Conservation (phyloP, 2,113 vertebrate species). For the Recurvirostra avosetta region DNA sequence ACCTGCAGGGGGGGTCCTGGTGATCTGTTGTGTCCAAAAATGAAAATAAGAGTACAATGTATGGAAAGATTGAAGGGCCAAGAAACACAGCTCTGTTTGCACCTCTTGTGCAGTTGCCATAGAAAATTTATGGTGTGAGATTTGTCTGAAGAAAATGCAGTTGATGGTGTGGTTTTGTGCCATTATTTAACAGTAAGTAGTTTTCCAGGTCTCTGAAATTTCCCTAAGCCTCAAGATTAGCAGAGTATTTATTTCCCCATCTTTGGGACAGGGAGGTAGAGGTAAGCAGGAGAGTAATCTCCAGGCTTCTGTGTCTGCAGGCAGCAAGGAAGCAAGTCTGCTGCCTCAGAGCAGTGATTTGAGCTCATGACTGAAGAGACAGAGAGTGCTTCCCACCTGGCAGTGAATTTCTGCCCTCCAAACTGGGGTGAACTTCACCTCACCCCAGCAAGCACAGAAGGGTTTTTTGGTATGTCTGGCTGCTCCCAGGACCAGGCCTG, state of each 20-base stretch:
- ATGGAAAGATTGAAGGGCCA: not conserved
- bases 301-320: not conserved
- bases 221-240: not conserved
- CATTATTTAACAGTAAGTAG: not conserved
- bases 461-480: not conserved
- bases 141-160: not conserved
- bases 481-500: not conserved
- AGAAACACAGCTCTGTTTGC: not conserved
- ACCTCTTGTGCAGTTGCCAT: not conserved
- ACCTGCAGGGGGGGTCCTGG: not conserved
- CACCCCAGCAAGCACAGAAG: not conserved
- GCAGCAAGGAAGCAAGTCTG: not conserved
- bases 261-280: not conserved
- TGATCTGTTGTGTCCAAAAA: not conserved
- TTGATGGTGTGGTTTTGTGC: not conserved
- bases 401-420: not conserved
- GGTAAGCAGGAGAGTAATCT: not conserved
- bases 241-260: not conserved
- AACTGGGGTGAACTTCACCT: not conserved
- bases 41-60: not conserved
- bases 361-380: not conserved
- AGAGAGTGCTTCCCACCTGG: not conserved
- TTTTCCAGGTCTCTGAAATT: conserved; percentile 33
- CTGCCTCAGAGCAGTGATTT: not conserved
- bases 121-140: not conserved